A percentile compares a stretch with the other conserved stretches of the same genome.
phyloP scores from a whole-genome alignment of 2,113 vertebrate genomes.

The Pristiophorus japonicus region DNA sequence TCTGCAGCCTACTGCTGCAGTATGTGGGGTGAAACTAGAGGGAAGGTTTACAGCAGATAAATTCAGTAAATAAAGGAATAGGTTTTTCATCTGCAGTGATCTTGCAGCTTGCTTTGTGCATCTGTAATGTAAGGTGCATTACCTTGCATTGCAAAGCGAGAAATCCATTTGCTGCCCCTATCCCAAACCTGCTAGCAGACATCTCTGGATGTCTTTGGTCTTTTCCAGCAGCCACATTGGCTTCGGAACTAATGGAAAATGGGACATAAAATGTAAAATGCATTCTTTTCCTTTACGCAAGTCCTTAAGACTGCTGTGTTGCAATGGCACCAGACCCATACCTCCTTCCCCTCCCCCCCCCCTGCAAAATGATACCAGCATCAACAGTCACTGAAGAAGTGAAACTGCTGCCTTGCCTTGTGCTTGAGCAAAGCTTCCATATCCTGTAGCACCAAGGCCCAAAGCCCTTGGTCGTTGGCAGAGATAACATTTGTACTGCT shows the following conservation, averaged over 20 bases:
- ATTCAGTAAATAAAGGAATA: too few species aligned
- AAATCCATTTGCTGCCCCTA: neutral
- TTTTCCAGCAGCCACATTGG: neutral
- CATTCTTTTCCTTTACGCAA: neutral
- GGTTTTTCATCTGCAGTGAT: neutral
- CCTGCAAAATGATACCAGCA: neutral
- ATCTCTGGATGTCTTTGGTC: neutral
- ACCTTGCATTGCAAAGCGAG: neutral
- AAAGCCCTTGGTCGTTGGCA: too few species aligned
- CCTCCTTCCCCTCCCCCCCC: too few species aligned
- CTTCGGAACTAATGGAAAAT: neutral
- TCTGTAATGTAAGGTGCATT: neutral
- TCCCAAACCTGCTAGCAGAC: neutral
- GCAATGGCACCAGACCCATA: neutral
- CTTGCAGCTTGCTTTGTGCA: neutral
- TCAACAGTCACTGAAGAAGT: neutral
- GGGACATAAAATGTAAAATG: conserved; percentile 1
- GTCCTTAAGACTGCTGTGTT: neutral
- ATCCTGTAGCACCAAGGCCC: too few species aligned
- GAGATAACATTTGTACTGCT: neutral
- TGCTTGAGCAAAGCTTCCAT: neutral
- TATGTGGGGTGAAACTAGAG: neutral
- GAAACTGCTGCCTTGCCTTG: neutral
- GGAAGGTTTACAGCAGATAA: too few species aligned
- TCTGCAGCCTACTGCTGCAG: neutral